Evolutionary conservation across 2,888 invertebrate genomes (phyloP).

Genomic region (Cerastis rubricosa): DNA sequence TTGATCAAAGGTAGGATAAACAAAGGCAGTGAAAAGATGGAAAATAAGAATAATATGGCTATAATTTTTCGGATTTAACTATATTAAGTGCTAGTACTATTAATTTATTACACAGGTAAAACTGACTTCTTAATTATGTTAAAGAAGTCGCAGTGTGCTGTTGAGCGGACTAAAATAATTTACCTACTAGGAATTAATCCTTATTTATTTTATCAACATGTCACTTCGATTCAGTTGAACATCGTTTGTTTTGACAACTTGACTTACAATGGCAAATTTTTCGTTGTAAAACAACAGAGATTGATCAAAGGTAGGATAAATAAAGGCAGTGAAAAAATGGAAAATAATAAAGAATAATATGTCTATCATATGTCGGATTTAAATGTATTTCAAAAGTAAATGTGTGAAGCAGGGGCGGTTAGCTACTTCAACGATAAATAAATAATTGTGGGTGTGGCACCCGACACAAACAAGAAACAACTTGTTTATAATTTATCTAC

Average conservation of each 20-base stretch:
- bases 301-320: slow-evolving; percentile 11
- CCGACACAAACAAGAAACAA: slow-evolving; percentile 2
- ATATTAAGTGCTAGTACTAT: background rate
- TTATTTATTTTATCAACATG: slow-evolving; percentile 25
- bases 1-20: slow-evolving; percentile 11
- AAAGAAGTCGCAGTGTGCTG: background rate
- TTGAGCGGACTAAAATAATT: slow-evolving; percentile 4
- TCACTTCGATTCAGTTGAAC: background rate
- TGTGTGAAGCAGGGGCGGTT: background rate
- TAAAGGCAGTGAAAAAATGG: background rate
- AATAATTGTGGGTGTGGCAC: background rate
- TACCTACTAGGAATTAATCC: background rate
- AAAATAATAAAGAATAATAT: background rate
- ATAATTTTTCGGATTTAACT: background rate
- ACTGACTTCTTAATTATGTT: background rate
- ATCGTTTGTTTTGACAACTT: slow-evolving; percentile 40
- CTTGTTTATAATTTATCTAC: background rate
- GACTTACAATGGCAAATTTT: slow-evolving; percentile 3
- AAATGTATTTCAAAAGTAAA: background rate
- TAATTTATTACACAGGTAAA: background rate
- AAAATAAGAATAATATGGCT: background rate
- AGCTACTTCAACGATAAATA: background rate
- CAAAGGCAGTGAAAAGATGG: background rate
- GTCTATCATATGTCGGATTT: background rate
- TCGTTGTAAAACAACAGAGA: background rate